Percentiles rank a stretch among this genome's conserved stretches.
Conservation (phyloP, 2,113 vertebrate species). For the Smithornis capensis region DNA sequence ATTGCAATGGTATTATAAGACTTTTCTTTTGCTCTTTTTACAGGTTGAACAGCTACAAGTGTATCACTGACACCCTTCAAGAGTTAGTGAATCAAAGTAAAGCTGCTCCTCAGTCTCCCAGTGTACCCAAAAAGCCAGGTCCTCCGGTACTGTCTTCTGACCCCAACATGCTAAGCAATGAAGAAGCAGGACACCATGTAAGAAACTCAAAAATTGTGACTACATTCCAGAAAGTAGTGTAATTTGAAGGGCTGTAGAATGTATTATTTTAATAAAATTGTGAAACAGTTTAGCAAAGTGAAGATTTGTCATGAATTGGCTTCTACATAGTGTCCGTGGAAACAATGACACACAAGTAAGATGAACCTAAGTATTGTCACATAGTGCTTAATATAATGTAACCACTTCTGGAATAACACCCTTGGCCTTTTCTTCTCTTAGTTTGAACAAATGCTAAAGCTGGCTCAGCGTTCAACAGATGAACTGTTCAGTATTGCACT, state of each 20-base stretch:
- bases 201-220: slow-evolving; percentile 27
- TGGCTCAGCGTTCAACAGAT: slow-evolving; percentile 92
- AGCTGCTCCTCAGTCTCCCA: slow-evolving; percentile 96
- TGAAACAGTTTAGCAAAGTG: background rate
- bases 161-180: slow-evolving; percentile 98
- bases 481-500: slow-evolving; percentile 97
- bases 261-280: background rate
- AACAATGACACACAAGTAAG: background rate
- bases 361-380: fast-evolving
- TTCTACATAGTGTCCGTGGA: background rate
- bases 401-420: background rate
- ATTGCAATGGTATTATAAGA: background rate
- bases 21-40: background rate
- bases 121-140: slow-evolving; percentile 96
- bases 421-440: slow-evolving; percentile 55
- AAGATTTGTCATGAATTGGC: background rate
- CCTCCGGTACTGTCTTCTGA: slow-evolving; percentile 94
- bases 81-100: slow-evolving; percentile 97
- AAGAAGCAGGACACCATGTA: slow-evolving; percentile 95
- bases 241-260: background rate
- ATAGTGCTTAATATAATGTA: background rate
- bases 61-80: slow-evolving; percentile 96
- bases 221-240: background rate
- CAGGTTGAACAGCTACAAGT: slow-evolving; percentile 93
- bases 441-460: slow-evolving; percentile 94